These are phyloP conservation scores for Stylophora pistillata DNA, from an alignment of 64 coral and sea anemone species.

Conservation along the genomic window DNA sequence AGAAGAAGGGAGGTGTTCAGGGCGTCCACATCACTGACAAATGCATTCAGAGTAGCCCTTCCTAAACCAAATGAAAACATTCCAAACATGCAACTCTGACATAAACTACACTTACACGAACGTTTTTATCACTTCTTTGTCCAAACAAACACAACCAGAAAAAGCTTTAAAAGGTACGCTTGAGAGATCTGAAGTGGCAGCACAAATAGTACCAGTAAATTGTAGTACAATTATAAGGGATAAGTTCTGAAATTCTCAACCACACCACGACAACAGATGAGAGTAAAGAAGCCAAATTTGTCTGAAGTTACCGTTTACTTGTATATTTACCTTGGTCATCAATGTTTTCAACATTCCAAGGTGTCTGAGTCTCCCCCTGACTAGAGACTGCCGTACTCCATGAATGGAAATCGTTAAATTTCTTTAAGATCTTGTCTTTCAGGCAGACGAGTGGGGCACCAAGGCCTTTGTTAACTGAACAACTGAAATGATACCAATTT, in stretches of 20 bases:
- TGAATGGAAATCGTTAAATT: slow-evolving; percentile 26
- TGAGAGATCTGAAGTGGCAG: no score
- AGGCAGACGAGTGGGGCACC: slow-evolving; percentile 48
- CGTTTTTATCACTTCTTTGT: no score
- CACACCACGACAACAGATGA: no score
- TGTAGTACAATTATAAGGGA: neutral
- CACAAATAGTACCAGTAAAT: no score
- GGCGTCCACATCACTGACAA: slow-evolving; percentile 52
- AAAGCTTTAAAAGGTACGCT: no score
- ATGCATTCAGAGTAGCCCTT: slow-evolving; percentile 1
- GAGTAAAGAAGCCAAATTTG: no score
- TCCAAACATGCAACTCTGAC: neutral
- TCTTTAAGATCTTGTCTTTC: slow-evolving; percentile 42
- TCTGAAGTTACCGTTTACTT: neutral
- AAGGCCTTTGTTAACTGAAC: slow-evolving; percentile 44
- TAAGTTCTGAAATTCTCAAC: neutral
- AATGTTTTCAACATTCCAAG: neutral
- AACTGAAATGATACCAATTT: slow-evolving; percentile 29
- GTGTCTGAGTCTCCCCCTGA: neutral
- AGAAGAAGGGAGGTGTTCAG: slow-evolving; percentile 66
- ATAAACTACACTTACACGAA: no score
- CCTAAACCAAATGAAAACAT: neutral
- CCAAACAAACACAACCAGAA: no score
- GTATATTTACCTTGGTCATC: slow-evolving; percentile 23
- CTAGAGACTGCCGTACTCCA: slow-evolving; percentile 28